A percentile compares a stretch with the other conserved stretches of the same genome.
phyloP scores from a whole-genome alignment of 1,140 invertebrate species.

The Drosophila tsacasi region DNA sequence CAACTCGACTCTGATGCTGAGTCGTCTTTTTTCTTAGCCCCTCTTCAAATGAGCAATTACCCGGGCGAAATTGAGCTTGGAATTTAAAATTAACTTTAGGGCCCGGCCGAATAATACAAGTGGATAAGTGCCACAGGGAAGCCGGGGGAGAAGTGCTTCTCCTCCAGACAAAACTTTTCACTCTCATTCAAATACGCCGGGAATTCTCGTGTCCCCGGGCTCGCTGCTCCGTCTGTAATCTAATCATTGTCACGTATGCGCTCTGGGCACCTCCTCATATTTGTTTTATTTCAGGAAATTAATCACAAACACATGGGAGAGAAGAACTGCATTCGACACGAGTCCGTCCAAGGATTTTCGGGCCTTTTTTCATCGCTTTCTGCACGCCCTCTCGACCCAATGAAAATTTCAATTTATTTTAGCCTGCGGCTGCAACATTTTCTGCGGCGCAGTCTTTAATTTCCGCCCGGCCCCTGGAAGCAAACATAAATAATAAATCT shows the following conservation, averaged over 20 bases:
- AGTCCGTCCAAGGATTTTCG: constrained; percentile 11
- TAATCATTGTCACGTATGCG: constrained; percentile 79
- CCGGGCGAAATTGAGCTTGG: constrained; percentile 46
- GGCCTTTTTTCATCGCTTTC: constrained; percentile 8
- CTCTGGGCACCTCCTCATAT: constrained; percentile 38
- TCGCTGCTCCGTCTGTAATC: constrained; percentile 48
- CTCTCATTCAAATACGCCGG: constrained; percentile 13
- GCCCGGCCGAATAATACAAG: constrained; percentile 18
- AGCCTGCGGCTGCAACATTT: constrained; percentile 66
- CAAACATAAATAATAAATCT: constrained; percentile 58
- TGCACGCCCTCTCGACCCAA: constrained; percentile 34
- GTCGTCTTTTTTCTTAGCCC: constrained; percentile 28
- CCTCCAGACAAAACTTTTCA: constrained; percentile 6
- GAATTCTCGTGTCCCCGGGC: background rate
- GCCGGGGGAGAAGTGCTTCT: background rate
- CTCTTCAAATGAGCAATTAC: constrained; percentile 54
- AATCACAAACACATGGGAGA: constrained; percentile 73
- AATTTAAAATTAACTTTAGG: constrained; percentile 51
- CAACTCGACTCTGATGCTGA: constrained; percentile 23
- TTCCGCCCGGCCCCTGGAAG: constrained; percentile 50
- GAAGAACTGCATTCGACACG: constrained; percentile 59
- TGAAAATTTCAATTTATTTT: constrained; percentile 82
- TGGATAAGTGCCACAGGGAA: constrained; percentile 25
- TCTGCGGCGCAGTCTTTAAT: constrained; percentile 70
- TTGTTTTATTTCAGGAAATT: constrained; percentile 76